phyloP scores from a whole-genome alignment of 2,797 vertebrate genomes.

The Sebastes nivosus region DNA sequence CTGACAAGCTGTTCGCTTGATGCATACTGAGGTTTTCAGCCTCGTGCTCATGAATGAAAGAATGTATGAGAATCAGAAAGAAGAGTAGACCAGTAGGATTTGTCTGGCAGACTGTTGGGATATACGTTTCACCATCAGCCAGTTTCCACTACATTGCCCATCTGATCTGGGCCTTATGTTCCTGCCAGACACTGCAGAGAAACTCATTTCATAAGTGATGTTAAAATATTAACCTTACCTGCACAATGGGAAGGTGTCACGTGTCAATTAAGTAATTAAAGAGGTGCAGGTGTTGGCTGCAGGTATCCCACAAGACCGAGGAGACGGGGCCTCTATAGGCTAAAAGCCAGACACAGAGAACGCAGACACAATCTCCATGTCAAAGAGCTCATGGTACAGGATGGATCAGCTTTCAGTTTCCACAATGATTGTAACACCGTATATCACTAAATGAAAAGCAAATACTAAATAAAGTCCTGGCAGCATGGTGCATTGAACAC shows the following conservation, averaged over 20 bases:
- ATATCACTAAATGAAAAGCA: conserved; percentile 16
- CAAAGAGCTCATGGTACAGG: conserved; percentile 30
- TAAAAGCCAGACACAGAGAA: conserved; percentile 19
- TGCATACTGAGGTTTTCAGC: background rate
- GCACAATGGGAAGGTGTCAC: conserved; percentile 48
- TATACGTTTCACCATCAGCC: conserved; percentile 33
- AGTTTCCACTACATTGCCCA: conserved; percentile 49
- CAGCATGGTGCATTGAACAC: too few species aligned
- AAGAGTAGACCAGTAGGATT: conserved; percentile 16
- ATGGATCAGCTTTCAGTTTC: conserved; percentile 47
- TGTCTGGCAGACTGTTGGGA: background rate
- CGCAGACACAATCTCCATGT: conserved; percentile 47
- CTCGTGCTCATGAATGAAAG: background rate
- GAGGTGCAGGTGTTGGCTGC: conserved; percentile 51
- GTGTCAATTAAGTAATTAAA: conserved; percentile 77
- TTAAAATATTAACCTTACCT: conserved; percentile 75
- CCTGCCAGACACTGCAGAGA: conserved; percentile 47
- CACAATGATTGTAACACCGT: conserved; percentile 27
- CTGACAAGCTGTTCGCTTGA: background rate
- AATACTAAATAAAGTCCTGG: background rate
- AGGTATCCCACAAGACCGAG: conserved; percentile 19
- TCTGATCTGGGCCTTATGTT: conserved; percentile 40
- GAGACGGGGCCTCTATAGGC: background rate
- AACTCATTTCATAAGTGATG: conserved; percentile 64
- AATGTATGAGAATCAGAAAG: background rate